phyloP scores from a whole-genome alignment of 2,888 invertebrate genomes.

The Aricia artaxerxes region DNA sequence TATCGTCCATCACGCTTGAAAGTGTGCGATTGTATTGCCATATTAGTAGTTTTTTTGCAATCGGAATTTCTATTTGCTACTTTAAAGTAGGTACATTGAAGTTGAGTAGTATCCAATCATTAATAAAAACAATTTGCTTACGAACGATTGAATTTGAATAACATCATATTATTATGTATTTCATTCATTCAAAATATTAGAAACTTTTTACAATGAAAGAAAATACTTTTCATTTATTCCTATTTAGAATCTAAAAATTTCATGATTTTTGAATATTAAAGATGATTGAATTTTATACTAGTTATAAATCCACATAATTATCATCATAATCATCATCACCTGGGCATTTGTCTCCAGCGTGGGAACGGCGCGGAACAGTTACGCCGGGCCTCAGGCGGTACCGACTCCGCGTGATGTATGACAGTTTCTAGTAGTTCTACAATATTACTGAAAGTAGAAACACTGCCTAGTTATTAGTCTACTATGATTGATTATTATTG shows the following conservation, averaged over 20 bases:
- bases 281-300: not conserved
- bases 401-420: slow-evolving; percentile 8
- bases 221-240: too few species aligned
- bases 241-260: too few species aligned
- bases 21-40: not conserved
- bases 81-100: not conserved
- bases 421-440: not conserved
- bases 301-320: not conserved
- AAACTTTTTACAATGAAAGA: too few species aligned
- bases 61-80: not conserved
- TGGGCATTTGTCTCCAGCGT: not conserved
- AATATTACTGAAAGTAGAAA: not conserved
- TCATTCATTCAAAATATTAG: too few species aligned
- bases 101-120: too few species aligned
- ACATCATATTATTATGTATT: too few species aligned
- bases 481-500: not conserved
- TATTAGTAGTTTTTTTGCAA: not conserved
- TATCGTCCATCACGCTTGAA: not conserved
- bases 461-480: not conserved
- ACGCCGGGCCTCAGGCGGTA: slow-evolving; percentile 3
- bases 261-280: too few species aligned
- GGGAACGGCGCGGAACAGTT: not conserved
- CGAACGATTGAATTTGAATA: too few species aligned
- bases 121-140: too few species aligned
- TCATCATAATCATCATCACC: not conserved